These are phyloP conservation scores for Lycophotia porphyrea DNA, from an alignment of 2,888 invertebrate species.

Conservation along the genomic window DNA sequence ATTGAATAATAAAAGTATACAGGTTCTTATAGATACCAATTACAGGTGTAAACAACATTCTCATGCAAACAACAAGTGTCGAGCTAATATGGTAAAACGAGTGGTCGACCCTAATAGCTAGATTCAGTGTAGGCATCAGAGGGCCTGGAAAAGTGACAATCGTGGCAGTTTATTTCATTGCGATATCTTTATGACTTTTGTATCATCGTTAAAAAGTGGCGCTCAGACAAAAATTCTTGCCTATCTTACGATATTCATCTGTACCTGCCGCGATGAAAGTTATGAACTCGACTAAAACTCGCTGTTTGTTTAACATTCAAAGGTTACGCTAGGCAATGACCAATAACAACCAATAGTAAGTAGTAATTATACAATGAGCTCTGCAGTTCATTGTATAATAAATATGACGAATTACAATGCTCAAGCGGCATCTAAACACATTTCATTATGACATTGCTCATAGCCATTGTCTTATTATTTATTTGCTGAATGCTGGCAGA, in stretches of 20 bases:
- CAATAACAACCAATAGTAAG: not conserved
- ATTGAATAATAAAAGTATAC: too few species aligned
- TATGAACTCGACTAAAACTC: not conserved
- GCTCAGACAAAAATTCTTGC: too few species aligned
- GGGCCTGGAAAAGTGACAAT: not conserved
- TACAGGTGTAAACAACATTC: too few species aligned
- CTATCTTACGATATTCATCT: not conserved
- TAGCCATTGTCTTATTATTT: not conserved
- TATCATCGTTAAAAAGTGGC: too few species aligned
- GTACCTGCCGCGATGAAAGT: not conserved
- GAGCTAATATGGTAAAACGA: not conserved
- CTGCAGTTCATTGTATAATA: too few species aligned
- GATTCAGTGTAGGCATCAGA: not conserved
- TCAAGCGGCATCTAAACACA: slow-evolving; percentile 10
- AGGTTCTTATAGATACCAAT: too few species aligned
- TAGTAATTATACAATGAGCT: too few species aligned
- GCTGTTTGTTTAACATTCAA: not conserved
- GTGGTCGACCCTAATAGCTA: not conserved
- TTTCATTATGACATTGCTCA: slow-evolving; percentile 14
- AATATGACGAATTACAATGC: slow-evolving; percentile 15
- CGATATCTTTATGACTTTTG: too few species aligned
- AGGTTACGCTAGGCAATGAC: not conserved
- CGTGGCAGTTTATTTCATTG: too few species aligned
- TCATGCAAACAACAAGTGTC: too few species aligned
- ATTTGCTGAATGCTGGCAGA: not conserved